These are phyloP conservation scores for Schrankia costaestrigalis DNA, from an alignment of 2,888 invertebrate species.

Conservation along the genomic window DNA sequence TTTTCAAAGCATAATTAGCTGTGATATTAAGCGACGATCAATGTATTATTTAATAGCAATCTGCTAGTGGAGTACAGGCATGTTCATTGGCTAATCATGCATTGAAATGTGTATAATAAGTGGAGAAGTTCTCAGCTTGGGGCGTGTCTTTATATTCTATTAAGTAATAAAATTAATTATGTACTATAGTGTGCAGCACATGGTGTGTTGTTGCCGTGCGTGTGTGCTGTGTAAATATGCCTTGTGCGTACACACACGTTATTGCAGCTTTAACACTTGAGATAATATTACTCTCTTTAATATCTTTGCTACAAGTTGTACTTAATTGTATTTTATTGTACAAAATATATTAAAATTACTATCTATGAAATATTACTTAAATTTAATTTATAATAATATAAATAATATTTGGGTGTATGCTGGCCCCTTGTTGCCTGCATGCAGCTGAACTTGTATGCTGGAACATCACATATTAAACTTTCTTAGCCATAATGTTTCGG, in stretches of 20 bases:
- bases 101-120: constrained; percentile 78
- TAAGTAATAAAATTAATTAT: constrained; percentile 76
- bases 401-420: constrained; percentile 77
- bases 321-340: constrained; percentile 85
- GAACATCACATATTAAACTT: constrained; percentile 74
- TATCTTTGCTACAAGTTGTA: constrained; percentile 86
- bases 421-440: constrained; percentile 75
- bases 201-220: constrained; percentile 73
- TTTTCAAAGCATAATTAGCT: constrained; percentile 82
- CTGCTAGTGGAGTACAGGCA: constrained; percentile 75
- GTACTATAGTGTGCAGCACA: constrained; percentile 79
- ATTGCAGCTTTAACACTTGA: constrained; percentile 79
- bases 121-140: constrained; percentile 75
- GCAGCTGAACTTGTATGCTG: constrained; percentile 79
- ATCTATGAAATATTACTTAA: constrained; percentile 79
- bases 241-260: constrained; percentile 79
- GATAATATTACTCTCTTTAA: constrained; percentile 81
- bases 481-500: constrained; percentile 78
- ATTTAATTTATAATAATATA: constrained; percentile 58
- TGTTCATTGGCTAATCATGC: constrained; percentile 82
- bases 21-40: constrained; percentile 79
- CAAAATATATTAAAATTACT: constrained; percentile 84
- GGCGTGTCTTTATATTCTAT: constrained; percentile 79
- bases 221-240: constrained; percentile 81
- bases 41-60: constrained; percentile 79